These are phyloP conservation scores for Pipistrellus pygmaeus DNA, from an alignment of 2,797 vertebrate genomes.

Conservation along the genomic window DNA sequence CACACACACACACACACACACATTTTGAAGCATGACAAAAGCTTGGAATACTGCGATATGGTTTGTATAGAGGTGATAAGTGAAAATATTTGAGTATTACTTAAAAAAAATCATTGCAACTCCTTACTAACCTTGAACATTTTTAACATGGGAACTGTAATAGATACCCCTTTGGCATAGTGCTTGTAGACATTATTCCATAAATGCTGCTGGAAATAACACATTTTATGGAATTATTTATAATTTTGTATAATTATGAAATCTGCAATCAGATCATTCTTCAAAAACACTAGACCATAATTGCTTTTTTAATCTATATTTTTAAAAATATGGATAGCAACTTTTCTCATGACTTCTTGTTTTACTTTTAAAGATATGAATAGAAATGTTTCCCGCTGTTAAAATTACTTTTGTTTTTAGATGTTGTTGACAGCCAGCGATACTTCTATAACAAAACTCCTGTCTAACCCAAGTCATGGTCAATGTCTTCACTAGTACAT, in stretches of 20 bases:
- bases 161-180: rapidly evolving
- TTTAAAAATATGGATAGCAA: not conserved
- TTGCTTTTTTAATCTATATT: not conserved
- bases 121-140: not conserved
- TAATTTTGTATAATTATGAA: not conserved
- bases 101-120: not conserved
- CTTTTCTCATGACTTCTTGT: not conserved
- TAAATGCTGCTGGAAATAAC: not conserved
- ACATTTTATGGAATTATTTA: not conserved
- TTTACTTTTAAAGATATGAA: not conserved
- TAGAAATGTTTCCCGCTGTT: not conserved
- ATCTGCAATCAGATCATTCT: not conserved
- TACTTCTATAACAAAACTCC: not conserved
- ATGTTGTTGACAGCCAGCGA: not conserved
- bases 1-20: not conserved
- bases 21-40: not conserved
- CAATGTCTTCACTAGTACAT: not conserved
- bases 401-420: not conserved
- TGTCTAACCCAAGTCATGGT: not conserved
- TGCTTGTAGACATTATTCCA: not conserved
- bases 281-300: not conserved
- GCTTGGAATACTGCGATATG: not conserved
- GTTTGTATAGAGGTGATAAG: not conserved
- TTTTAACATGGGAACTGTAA: not conserved
- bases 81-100: not conserved